phyloP scores from a whole-genome alignment of 1,140 invertebrate genomes.

The Dolichoris vasculosae region DNA sequence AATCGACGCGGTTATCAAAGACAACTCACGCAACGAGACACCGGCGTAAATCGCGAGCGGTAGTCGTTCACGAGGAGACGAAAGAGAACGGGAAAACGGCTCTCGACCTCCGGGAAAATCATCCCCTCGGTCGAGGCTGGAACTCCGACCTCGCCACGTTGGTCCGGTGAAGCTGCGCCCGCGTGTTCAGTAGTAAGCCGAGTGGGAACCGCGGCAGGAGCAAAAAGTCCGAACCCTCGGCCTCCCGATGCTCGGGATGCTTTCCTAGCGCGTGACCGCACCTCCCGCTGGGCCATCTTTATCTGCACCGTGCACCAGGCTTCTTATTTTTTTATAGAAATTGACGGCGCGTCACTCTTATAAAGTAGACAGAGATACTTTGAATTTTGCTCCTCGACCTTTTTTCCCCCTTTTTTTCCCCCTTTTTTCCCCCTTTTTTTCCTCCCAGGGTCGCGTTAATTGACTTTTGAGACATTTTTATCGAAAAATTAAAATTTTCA shows the following conservation, averaged over 20 bases:
- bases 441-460: neutral
- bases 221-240: neutral
- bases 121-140: no score
- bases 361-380: neutral
- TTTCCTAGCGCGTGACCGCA: neutral
- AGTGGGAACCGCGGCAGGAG: neutral
- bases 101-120: no score
- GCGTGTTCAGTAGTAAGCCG: neutral
- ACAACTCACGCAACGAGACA: no score
- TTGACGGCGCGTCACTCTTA: neutral
- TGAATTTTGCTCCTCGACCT: neutral
- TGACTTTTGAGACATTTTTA: neutral
- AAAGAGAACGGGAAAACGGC: no score
- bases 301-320: neutral
- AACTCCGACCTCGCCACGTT: no score
- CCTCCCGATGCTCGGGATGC: neutral
- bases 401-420: no score
- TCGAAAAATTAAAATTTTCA: neutral
- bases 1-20: no score
- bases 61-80: no score
- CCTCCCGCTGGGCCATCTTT: conserved; percentile 3
- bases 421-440: no score
- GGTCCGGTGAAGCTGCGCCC: neutral
- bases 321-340: neutral
- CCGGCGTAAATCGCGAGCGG: no score